Conservation (phyloP, 92 coral and sea anemone genomes). For the Zoanthus sociatus region DNA sequence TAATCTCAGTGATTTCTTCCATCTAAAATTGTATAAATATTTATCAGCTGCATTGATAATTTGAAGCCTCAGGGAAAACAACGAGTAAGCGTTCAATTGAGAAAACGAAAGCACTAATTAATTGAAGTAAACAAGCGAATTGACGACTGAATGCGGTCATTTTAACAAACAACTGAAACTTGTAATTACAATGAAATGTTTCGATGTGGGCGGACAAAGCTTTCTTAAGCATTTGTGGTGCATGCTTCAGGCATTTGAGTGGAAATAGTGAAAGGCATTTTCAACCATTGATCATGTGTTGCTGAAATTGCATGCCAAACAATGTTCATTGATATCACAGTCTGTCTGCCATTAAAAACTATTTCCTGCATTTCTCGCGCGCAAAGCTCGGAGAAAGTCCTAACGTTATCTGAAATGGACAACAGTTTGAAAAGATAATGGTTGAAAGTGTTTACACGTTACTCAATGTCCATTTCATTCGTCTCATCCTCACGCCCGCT, state of each 20-base stretch:
- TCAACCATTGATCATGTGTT: slow-evolving; percentile 13
- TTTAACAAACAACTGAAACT: slow-evolving; percentile 30
- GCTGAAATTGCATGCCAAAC: neutral
- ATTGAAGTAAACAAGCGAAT: slow-evolving; percentile 26
- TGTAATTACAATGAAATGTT: slow-evolving; percentile 19
- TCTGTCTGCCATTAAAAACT: neutral
- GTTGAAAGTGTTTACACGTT: slow-evolving; percentile 36
- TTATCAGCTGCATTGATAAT: slow-evolving; percentile 69
- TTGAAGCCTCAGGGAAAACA: slow-evolving; percentile 82
- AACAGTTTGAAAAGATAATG: slow-evolving; percentile 20
- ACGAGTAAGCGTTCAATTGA: slow-evolving; percentile 48
- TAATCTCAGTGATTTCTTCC: neutral
- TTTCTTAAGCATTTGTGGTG: slow-evolving; percentile 3
- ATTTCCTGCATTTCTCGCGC: neutral
- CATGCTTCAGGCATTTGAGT: slow-evolving; percentile 20
- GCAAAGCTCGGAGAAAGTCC: neutral
- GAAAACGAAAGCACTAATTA: slow-evolving; percentile 40
- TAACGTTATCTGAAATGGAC: slow-evolving; percentile 1
- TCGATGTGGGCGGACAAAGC: slow-evolving; percentile 37
- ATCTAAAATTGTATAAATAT: slow-evolving; percentile 71
- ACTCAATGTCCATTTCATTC: slow-evolving; percentile 28
- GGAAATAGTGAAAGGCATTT: slow-evolving; percentile 12
- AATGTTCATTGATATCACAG: slow-evolving; percentile 12
- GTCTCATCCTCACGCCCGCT: slow-evolving; percentile 54
- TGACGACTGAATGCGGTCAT: slow-evolving; percentile 20